These are phyloP conservation scores for Chrysodeixis includens DNA, from an alignment of 2,888 invertebrate genomes.

Conservation along the genomic window DNA sequence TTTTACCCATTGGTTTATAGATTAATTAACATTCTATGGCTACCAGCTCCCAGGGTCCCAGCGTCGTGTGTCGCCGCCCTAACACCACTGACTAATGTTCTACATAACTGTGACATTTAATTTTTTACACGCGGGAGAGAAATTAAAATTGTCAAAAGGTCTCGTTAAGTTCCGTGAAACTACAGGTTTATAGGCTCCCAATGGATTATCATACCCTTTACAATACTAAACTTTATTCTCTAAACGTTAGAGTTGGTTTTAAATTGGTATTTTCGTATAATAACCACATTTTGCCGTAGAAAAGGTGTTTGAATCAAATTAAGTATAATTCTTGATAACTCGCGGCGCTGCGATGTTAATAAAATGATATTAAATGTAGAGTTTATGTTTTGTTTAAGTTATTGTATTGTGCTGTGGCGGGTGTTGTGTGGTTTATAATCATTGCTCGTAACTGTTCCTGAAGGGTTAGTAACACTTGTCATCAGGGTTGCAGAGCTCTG, in stretches of 20 bases:
- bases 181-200: slow-evolving; percentile 36
- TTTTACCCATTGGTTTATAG: no score
- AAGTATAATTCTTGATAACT: slow-evolving; percentile 23
- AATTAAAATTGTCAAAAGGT: slow-evolving; percentile 67
- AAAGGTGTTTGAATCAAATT: slow-evolving; percentile 38
- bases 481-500: not conserved
- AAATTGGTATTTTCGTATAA: not conserved
- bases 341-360: slow-evolving; percentile 22
- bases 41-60: no score
- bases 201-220: not conserved
- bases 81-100: slow-evolving; percentile 59
- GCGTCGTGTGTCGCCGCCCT: slow-evolving; percentile 6
- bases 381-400: slow-evolving; percentile 26
- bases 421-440: slow-evolving; percentile 6
- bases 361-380: slow-evolving; percentile 32
- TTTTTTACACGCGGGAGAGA: slow-evolving; percentile 61
- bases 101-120: slow-evolving; percentile 67
- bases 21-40: no score
- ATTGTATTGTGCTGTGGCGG: slow-evolving; percentile 8
- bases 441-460: not conserved
- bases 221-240: slow-evolving; percentile 13
- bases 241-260: not conserved
- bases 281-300: slow-evolving; percentile 30
- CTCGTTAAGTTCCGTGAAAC: slow-evolving; percentile 49
- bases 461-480: not conserved